phyloP scores from a whole-genome alignment of 1,140 invertebrate species.

The Drosophila fuyamai region DNA sequence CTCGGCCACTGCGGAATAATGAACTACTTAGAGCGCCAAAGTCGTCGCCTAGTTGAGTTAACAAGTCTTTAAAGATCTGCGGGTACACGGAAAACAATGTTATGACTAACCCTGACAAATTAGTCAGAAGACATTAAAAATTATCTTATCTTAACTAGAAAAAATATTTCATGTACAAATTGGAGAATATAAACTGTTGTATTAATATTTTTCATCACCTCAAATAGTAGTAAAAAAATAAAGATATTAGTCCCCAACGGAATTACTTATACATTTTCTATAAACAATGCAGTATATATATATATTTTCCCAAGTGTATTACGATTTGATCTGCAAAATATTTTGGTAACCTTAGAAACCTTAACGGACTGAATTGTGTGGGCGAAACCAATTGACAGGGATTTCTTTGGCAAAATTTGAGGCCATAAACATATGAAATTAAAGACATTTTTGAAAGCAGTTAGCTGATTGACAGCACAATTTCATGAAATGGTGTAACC shows the following conservation, averaged over 20 bases:
- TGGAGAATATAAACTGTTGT: no score
- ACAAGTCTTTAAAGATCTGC: constrained; percentile 32
- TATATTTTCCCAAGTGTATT: neutral
- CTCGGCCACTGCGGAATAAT: constrained; percentile 57
- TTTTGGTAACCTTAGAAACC: neutral
- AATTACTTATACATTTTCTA: no score
- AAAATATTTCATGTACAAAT: no score
- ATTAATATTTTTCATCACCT: no score
- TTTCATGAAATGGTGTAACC: constrained; percentile 32
- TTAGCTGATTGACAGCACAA: constrained; percentile 27
- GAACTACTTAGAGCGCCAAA: constrained; percentile 72
- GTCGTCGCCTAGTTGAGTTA: constrained; percentile 44
- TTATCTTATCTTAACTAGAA: no score
- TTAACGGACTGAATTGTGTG: constrained; percentile 6
- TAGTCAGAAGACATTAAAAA: no score
- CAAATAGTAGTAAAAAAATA: no score
- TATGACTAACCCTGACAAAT: no score
- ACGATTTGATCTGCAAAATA: neutral
- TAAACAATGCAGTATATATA: neutral
- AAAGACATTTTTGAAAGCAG: constrained; percentile 29
- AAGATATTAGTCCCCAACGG: no score
- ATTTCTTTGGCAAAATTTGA: constrained; percentile 8
- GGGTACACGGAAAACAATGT: constrained; percentile 16
- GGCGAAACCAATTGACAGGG: constrained; percentile 29
- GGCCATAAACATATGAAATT: constrained; percentile 28